These are phyloP conservation scores for Scaptomyza parva DNA, from an alignment of 2,888 invertebrate species.

Conservation along the genomic window DNA sequence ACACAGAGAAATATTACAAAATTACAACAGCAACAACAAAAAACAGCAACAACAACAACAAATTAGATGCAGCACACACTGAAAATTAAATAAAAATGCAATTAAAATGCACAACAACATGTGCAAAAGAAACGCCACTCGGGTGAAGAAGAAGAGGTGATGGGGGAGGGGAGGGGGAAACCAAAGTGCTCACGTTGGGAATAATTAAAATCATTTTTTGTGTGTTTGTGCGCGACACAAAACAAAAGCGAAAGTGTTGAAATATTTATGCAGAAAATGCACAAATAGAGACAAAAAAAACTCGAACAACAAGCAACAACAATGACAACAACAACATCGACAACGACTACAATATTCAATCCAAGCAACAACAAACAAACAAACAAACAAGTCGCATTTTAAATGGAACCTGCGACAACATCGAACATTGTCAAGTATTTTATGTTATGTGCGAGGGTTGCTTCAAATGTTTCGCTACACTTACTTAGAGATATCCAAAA, in stretches of 20 bases:
- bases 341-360: slow-evolving; percentile 45
- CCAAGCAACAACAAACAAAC: slow-evolving; percentile 14
- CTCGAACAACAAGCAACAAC: slow-evolving; percentile 8
- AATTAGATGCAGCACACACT: slow-evolving; percentile 75
- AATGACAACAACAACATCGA: slow-evolving; percentile 13
- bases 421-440: slow-evolving; percentile 13
- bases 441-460: slow-evolving; percentile 40
- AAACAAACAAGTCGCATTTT: slow-evolving; percentile 62
- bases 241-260: slow-evolving; percentile 82
- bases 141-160: neutral
- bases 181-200: slow-evolving; percentile 52
- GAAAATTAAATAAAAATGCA: slow-evolving; percentile 78
- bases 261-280: slow-evolving; percentile 80
- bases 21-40: slow-evolving; percentile 50
- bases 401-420: slow-evolving; percentile 38
- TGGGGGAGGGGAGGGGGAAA: neutral
- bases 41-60: slow-evolving; percentile 48
- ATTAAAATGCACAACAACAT: slow-evolving; percentile 74
- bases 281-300: slow-evolving; percentile 52
- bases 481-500: too few species aligned
- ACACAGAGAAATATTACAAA: slow-evolving; percentile 65
- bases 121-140: slow-evolving; percentile 23
- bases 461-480: slow-evolving; percentile 4
- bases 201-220: slow-evolving; percentile 70
- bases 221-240: slow-evolving; percentile 56